phyloP scores from a whole-genome alignment of 2,113 vertebrate species.

The Rallus limicola region DNA sequence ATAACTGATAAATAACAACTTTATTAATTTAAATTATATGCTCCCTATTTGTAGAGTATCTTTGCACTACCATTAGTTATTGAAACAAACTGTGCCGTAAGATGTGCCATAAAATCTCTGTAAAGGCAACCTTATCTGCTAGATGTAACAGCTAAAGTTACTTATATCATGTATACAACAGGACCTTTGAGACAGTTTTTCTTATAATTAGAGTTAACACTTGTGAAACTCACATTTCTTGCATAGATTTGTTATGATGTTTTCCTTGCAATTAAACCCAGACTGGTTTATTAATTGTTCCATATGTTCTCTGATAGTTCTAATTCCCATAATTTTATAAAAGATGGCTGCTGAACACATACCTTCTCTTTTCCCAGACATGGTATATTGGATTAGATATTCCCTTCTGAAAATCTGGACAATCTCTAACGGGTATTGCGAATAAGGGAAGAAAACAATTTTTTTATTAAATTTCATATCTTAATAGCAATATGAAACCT shows the following conservation, averaged over 20 bases:
- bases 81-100: not conserved
- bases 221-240: not conserved
- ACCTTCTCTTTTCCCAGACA: not conserved
- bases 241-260: not conserved
- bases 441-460: not conserved
- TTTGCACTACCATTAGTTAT: not conserved
- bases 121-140: not conserved
- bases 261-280: not conserved
- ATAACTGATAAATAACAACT: not conserved
- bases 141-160: not conserved
- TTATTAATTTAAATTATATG: not conserved
- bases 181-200: not conserved
- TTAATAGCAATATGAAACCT: not conserved
- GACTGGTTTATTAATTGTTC: not conserved
- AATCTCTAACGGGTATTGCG: not conserved
- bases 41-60: not conserved
- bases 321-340: not conserved
- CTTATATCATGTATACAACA: not conserved
- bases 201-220: not conserved
- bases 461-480: not conserved
- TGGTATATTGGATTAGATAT: not conserved
- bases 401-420: not conserved
- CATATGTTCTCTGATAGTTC: constrained; percentile 17
- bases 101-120: not conserved
- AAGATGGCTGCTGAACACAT: not conserved